Evolutionary conservation across 1,140 invertebrate species (phyloP).

Genomic region (Trachymyrmex cornetzi): DNA sequence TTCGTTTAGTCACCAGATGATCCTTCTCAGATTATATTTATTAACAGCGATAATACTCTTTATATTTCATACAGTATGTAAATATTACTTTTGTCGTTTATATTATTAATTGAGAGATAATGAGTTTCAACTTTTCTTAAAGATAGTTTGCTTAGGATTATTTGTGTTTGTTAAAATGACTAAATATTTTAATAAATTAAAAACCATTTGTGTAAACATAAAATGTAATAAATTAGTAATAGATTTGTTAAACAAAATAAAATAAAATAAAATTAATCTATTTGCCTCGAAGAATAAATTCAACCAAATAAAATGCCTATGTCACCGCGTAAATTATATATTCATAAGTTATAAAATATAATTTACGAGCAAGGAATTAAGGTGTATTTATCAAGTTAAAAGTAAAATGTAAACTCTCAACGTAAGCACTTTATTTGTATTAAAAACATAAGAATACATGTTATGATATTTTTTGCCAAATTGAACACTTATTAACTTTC

Average conservation of each 20-base stretch:
- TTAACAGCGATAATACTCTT: neutral
- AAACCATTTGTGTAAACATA: neutral
- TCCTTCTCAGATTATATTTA: neutral
- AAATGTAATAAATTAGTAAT: neutral
- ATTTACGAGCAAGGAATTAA: too few relatives aligned
- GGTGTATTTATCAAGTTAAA: too few relatives aligned
- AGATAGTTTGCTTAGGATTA: neutral
- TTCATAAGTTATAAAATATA: too few relatives aligned
- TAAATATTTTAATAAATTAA: constrained; percentile 2
- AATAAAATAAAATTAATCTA: too few relatives aligned
- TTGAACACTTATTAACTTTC: neutral
- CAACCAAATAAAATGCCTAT: too few relatives aligned
- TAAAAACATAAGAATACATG: neutral
- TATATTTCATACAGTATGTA: neutral
- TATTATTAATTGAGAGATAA: neutral
- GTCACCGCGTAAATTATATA: too few relatives aligned
- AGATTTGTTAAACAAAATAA: neutral
- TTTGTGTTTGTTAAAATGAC: neutral
- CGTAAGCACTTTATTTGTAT: too few relatives aligned
- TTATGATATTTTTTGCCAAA: neutral
- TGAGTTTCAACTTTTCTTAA: neutral
- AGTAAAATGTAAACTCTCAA: too few relatives aligned
- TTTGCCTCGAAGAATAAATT: too few relatives aligned
- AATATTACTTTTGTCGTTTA: neutral
- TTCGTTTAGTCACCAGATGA: neutral